Evolutionary conservation across 2,113 vertebrate genomes (phyloP).

Genomic region (Semnornis frantzii): DNA sequence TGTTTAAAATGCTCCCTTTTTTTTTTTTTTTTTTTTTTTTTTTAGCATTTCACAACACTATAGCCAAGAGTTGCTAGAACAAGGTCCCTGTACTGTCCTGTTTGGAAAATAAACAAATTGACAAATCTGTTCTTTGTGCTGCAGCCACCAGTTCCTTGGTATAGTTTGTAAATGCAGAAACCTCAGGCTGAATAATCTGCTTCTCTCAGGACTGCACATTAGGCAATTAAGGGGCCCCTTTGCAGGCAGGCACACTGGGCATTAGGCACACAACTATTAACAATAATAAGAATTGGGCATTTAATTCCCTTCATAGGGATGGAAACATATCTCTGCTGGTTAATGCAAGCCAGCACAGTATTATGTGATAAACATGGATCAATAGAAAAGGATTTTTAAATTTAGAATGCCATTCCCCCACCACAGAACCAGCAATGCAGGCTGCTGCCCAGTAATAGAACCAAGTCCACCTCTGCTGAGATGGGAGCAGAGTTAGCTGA

Average conservation of each 20-base stretch:
- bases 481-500: slow-evolving; percentile 43
- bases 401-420: slow-evolving; percentile 45
- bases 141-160: slow-evolving; percentile 22
- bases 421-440: slow-evolving; percentile 44
- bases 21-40: neutral
- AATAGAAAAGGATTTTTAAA: slow-evolving; percentile 70
- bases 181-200: slow-evolving; percentile 58
- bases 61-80: slow-evolving; percentile 61
- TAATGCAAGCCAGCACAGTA: slow-evolving; percentile 42
- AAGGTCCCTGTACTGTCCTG: slow-evolving; percentile 50
- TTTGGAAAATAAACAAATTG: slow-evolving; percentile 70
- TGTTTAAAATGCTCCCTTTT: slow-evolving; percentile 48
- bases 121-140: slow-evolving; percentile 61
- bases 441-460: slow-evolving; percentile 49
- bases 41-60: slow-evolving; percentile 7
- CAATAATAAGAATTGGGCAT: slow-evolving; percentile 70
- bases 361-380: slow-evolving; percentile 62
- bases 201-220: slow-evolving; percentile 62
- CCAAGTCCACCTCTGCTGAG: slow-evolving; percentile 48
- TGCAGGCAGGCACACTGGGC: slow-evolving; percentile 49
- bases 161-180: slow-evolving; percentile 58
- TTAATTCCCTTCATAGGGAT: slow-evolving; percentile 65
- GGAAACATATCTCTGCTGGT: slow-evolving; percentile 41
- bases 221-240: slow-evolving; percentile 67
- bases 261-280: slow-evolving; percentile 63